Evolutionary conservation across 2,797 vertebrate species (phyloP), one percentile per base, ranked within the genome.

Genomic region (Oophaga sylvatica): DNA sequence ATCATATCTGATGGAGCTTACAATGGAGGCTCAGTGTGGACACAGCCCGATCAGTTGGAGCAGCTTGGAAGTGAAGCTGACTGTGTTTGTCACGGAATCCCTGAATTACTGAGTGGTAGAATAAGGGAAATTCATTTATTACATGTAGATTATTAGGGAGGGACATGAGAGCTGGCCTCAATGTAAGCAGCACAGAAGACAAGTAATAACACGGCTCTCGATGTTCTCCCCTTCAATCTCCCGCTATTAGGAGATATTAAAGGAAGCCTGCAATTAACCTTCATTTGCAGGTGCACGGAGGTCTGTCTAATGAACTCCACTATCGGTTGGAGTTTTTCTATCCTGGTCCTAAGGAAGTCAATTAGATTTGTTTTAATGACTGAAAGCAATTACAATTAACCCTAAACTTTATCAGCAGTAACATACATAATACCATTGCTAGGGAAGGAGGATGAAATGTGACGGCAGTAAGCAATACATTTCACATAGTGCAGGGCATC

Each of bases 251-350:
- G 59, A 19, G 31, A 62, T 63, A 12, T 80, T 62, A 80, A 12
- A 81, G 60, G 79, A 19, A 65, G 35, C 22, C 80, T 26, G 80
- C 62, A 81, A 81, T 81, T 81, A 81, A 65, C 80, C 80, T 81
- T 81, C 62, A 81, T 67, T 81, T 65, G 62, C 63, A 81, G 80
- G 80, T 48, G 62, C 80, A 48, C 41, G 1, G 15, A 65, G 12
- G 63, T 48, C 35, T 48, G 35, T 16, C 62, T 81, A 81, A 81
- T 81, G 41, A 81, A 65, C 60, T 53, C 62, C 13, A 8, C 80
- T 48, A 45, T 65, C 65, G 35, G 13, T 48, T 13, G 13, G 13
- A 48, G 22, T 67, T 53, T 81, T 20, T 41, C 20, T n/a, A 81
- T 65, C 60, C 11, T 53, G 45, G 35, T 81, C 80, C 80, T 22